Evolutionary conservation across 2,888 invertebrate species (phyloP).

Genomic region (Thymelicus acteon): DNA sequence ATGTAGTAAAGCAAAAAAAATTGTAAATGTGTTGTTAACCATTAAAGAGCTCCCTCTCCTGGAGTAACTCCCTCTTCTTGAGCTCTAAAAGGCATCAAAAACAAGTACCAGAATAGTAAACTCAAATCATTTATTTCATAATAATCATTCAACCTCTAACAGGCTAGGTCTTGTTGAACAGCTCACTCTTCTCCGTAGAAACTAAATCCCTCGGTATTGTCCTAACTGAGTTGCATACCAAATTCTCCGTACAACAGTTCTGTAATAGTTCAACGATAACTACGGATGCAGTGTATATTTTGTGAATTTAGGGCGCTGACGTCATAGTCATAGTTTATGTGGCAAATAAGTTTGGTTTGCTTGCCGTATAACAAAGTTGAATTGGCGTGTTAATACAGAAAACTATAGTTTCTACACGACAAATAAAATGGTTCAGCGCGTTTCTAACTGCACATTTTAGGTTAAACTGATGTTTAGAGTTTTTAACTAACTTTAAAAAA

Average conservation of each 20-base stretch:
- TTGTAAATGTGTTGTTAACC: too few relatives aligned
- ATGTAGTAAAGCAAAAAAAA: too few relatives aligned
- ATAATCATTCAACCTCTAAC: too few relatives aligned
- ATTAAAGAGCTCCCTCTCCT: too few relatives aligned
- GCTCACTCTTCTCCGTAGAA: neutral
- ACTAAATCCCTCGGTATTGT: neutral
- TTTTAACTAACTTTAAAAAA: too few relatives aligned
- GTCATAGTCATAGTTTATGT: conserved; percentile 2
- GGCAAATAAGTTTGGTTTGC: conserved; percentile 10
- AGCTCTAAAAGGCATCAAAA: too few relatives aligned
- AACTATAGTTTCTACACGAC: neutral
- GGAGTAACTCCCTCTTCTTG: too few relatives aligned
- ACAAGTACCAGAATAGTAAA: too few relatives aligned
- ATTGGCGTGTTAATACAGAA: neutral
- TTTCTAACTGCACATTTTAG: neutral
- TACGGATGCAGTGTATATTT: neutral
- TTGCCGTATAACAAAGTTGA: neutral
- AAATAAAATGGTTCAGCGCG: neutral
- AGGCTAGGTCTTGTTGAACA: too few relatives aligned
- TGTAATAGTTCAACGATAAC: neutral
- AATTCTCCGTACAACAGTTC: neutral
- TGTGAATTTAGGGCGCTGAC: neutral
- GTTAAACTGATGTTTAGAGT: too few relatives aligned
- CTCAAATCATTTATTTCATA: too few relatives aligned
- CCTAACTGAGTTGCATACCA: neutral